Evolutionary conservation across 2,888 invertebrate genomes (phyloP).

Genomic region (Zygothrica quintamaculata): DNA sequence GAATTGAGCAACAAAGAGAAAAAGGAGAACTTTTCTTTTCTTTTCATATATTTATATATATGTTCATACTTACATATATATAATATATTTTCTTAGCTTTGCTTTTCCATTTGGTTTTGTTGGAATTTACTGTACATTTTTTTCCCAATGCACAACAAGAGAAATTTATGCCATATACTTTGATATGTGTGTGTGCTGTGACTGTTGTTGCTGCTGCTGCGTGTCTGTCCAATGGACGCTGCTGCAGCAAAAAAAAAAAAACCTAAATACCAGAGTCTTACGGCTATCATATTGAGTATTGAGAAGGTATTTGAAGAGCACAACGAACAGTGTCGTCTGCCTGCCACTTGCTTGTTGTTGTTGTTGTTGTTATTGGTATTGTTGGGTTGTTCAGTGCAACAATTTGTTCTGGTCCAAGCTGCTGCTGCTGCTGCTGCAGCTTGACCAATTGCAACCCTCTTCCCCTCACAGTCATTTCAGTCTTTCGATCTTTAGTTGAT

Average conservation of each 20-base stretch:
- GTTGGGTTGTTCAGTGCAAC: background rate
- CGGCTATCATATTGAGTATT: slow-evolving; percentile 1
- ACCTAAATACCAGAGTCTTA: slow-evolving; percentile 56
- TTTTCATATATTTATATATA: slow-evolving; percentile 33
- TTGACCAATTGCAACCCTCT: background rate
- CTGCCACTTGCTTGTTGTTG: slow-evolving; percentile 3
- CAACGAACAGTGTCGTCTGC: slow-evolving; percentile 4
- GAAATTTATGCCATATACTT: slow-evolving; percentile 63
- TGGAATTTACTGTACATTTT: slow-evolving; percentile 60
- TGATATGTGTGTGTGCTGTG: slow-evolving; percentile 46
- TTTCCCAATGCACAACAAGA: slow-evolving; percentile 44
- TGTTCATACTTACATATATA: too few species aligned
- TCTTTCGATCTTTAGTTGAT: too few species aligned
- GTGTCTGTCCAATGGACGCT: too few species aligned
- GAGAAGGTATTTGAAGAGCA: background rate
- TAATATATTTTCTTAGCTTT: slow-evolving; percentile 19
- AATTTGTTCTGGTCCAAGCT: slow-evolving; percentile 11
- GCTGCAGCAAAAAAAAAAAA: slow-evolving; percentile 19
- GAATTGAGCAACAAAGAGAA: slow-evolving; percentile 26
- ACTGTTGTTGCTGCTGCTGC: too few species aligned
- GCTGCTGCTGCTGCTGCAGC: background rate
- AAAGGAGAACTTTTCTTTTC: slow-evolving; percentile 73
- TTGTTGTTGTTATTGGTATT: background rate
- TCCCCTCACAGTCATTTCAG: slow-evolving; percentile 9
- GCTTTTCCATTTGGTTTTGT: slow-evolving; percentile 23